A percentile compares a stretch with the other conserved stretches of the same genome.
These are phyloP conservation scores for Cantharis nigra DNA, from an alignment of 2,888 invertebrate species.

Conservation along the genomic window DNA sequence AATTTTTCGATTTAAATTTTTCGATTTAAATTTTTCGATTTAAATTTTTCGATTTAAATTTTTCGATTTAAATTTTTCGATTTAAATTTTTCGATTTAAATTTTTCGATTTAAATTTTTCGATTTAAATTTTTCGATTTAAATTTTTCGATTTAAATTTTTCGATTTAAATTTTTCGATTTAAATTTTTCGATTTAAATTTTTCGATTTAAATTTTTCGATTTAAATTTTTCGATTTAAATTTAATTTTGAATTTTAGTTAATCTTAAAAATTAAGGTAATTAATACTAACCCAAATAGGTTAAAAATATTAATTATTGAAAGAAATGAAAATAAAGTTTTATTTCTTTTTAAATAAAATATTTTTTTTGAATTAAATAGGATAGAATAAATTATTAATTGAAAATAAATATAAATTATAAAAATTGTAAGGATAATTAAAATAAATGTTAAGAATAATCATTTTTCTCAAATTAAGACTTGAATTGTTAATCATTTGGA, in stretches of 20 bases:
- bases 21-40: no score
- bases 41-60: no score
- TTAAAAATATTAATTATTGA: conserved; percentile 45
- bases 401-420: conserved; percentile 62
- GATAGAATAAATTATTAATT: conserved; percentile 58
- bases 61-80: no score
- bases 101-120: no score
- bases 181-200: no score
- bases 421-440: conserved; percentile 61
- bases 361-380: conserved; percentile 58
- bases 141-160: no score
- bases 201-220: neutral
- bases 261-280: conserved; percentile 6
- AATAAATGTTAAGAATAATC: conserved; percentile 55
- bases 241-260: neutral
- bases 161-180: no score
- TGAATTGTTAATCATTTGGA: conserved; percentile 66
- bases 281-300: conserved; percentile 42
- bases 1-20: no score
- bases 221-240: neutral
- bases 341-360: conserved; percentile 47
- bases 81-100: no score
- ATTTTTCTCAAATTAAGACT: conserved; percentile 56
- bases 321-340: conserved; percentile 48
- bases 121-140: no score